Conservation (phyloP, 2,113 vertebrate species). For the Thunnus maccoyii region DNA sequence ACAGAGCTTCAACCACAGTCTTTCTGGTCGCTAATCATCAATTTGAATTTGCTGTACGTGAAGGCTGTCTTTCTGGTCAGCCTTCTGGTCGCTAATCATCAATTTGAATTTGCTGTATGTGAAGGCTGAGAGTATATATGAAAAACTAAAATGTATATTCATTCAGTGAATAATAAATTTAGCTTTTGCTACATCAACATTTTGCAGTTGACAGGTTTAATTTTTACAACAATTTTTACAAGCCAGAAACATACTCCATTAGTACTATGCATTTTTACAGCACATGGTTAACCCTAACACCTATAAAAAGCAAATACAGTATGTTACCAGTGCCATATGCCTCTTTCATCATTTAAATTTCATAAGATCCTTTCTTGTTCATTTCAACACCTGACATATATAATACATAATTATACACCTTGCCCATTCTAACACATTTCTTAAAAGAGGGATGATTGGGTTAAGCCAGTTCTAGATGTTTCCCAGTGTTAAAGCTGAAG, state of each 20-base stretch:
- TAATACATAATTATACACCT: neutral
- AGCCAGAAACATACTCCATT: neutral
- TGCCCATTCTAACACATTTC: too few relatives aligned
- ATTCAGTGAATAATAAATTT: neutral
- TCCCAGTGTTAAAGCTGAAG: too few relatives aligned
- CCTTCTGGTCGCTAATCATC: too few relatives aligned
- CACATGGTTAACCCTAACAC: neutral
- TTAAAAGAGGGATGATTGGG: neutral
- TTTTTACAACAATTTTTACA: neutral
- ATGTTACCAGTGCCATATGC: neutral
- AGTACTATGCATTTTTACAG: neutral
- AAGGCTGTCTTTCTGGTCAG: too few relatives aligned
- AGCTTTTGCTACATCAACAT: neutral
- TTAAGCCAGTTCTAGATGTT: neutral
- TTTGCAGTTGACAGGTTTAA: neutral
- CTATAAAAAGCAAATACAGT: neutral
- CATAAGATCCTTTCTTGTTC: too few relatives aligned
- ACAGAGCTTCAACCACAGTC: too few relatives aligned
- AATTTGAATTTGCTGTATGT: too few relatives aligned
- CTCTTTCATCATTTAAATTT: too few relatives aligned
- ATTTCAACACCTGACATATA: neutral
- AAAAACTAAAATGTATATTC: too few relatives aligned
- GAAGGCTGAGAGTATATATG: too few relatives aligned
- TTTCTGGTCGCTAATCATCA: too few relatives aligned
- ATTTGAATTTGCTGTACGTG: too few relatives aligned